Percentiles rank a stretch among this genome's conserved stretches.
Evolutionary conservation across 2,113 vertebrate genomes (phyloP).

Genomic region (Thomomys bottae): DNA sequence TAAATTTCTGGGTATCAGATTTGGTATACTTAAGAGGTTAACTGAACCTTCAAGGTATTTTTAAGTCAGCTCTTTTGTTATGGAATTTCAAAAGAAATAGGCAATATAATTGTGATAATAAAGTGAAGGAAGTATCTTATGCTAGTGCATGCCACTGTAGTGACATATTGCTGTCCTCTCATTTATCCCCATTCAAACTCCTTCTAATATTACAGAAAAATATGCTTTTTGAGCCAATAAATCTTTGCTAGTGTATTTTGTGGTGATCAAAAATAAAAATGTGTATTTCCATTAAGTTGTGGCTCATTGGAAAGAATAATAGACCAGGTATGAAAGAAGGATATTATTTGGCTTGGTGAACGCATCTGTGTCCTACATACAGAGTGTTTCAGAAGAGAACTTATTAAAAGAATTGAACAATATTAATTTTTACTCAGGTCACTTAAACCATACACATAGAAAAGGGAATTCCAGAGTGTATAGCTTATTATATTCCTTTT

Average conservation of each 20-base stretch:
- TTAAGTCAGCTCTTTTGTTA: constrained; percentile 5
- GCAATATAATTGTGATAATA: not conserved
- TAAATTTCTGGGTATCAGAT: constrained; percentile 17
- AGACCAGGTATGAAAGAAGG: not conserved
- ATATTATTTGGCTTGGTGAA: not conserved
- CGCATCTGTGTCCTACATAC: not conserved
- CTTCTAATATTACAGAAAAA: not conserved
- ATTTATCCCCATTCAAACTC: not conserved
- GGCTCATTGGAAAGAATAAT: not conserved
- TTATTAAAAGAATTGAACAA: not conserved
- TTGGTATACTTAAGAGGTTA: constrained; percentile 16
- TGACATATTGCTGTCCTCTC: not conserved
- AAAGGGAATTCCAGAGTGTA: not conserved
- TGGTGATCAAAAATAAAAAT: not conserved
- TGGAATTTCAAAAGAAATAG: constrained; percentile 20
- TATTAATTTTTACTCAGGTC: not conserved
- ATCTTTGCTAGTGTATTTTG: not conserved
- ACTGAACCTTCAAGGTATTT: not conserved
- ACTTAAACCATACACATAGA: not conserved
- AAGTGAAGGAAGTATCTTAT: constrained; percentile 15
- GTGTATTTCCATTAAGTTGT: not conserved
- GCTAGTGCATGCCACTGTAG: not conserved
- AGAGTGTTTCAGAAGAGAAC: not conserved
- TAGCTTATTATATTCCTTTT: not conserved
- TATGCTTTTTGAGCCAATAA: not conserved